Evolutionary conservation across 2,888 invertebrate species (phyloP).

Genomic region (Ceraclea dissimilis): DNA sequence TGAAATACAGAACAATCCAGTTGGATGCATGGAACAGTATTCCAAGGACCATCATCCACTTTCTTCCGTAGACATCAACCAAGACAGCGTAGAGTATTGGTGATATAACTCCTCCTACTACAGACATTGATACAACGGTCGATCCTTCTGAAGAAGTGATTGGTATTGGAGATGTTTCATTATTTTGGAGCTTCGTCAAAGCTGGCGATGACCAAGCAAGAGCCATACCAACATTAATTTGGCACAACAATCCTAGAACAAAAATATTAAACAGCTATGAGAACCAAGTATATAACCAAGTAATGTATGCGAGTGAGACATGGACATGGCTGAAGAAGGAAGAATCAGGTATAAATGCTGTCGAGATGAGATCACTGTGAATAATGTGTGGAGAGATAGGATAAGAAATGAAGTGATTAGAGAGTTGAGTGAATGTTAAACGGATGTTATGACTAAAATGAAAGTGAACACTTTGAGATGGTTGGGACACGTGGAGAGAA

Average conservation of each 20-base stretch:
- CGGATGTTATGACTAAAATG: too few species aligned
- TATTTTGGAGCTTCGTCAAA: slow-evolving; percentile 7
- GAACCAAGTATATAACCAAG: too few species aligned
- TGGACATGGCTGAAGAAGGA: too few species aligned
- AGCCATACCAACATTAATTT: slow-evolving; percentile 10
- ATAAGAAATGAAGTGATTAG: too few species aligned
- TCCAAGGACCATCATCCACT: slow-evolving; percentile 12
- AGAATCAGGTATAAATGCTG: too few species aligned
- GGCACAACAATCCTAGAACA: slow-evolving; percentile 13
- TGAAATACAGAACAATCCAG: slow-evolving; percentile 12
- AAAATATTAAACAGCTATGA: too few species aligned
- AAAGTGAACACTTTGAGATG: too few species aligned
- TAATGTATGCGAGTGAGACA: too few species aligned
- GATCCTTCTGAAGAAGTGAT: slow-evolving; percentile 9
- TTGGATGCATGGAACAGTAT: slow-evolving; percentile 1
- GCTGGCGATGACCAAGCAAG: slow-evolving; percentile 13
- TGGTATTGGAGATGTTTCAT: slow-evolving; percentile 10
- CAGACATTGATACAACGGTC: slow-evolving; percentile 7
- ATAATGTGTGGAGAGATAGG: too few species aligned
- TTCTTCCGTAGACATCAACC: slow-evolving; percentile 15
- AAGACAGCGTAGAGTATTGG: slow-evolving; percentile 8
- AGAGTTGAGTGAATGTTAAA: too few species aligned
- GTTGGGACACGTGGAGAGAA: too few species aligned
- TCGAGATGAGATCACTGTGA: too few species aligned
- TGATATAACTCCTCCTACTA: slow-evolving; percentile 11